These are phyloP conservation scores for Megalonaias nervosa DNA, from an alignment of 1,140 invertebrate genomes.

Conservation along the genomic window DNA sequence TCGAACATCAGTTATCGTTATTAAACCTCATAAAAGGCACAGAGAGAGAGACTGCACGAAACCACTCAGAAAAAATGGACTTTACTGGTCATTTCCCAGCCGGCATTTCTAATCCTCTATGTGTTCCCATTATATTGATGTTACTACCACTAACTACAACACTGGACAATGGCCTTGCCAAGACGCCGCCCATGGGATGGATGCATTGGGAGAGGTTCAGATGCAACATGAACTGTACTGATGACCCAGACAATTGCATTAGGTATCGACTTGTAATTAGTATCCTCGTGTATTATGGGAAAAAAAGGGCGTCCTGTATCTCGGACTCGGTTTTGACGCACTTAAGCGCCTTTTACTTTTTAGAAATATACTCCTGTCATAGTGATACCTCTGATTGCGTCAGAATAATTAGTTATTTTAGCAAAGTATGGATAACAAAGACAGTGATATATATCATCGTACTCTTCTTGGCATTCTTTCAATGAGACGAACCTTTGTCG, in stretches of 20 bases:
- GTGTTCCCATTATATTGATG: not conserved
- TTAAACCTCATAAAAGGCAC: too few species aligned
- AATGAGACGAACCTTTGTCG: too few species aligned
- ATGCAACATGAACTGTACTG: constrained; percentile 66
- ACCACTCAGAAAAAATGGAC: too few species aligned
- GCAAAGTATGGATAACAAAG: too few species aligned
- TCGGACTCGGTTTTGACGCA: not conserved
- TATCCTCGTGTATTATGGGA: not conserved
- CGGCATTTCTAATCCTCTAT: too few species aligned
- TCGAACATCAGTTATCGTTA: too few species aligned
- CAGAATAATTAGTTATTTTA: too few species aligned
- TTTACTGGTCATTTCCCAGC: too few species aligned
- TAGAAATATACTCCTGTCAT: not conserved
- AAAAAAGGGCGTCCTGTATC: not conserved
- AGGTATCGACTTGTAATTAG: constrained; percentile 45
- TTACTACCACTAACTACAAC: not conserved
- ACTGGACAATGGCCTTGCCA: constrained; percentile 69
- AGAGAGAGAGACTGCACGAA: too few species aligned
- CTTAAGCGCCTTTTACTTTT: too few species aligned
- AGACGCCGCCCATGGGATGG: constrained; percentile 71
- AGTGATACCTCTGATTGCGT: not conserved
- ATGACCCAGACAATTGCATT: constrained; percentile 69
- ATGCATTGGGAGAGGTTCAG: constrained; percentile 69
- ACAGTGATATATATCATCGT: too few species aligned
- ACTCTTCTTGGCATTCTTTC: too few species aligned